Base-by-base conservation (phyloP, 2,888 invertebrate species). In the Geotrupes spiniger region DNA sequence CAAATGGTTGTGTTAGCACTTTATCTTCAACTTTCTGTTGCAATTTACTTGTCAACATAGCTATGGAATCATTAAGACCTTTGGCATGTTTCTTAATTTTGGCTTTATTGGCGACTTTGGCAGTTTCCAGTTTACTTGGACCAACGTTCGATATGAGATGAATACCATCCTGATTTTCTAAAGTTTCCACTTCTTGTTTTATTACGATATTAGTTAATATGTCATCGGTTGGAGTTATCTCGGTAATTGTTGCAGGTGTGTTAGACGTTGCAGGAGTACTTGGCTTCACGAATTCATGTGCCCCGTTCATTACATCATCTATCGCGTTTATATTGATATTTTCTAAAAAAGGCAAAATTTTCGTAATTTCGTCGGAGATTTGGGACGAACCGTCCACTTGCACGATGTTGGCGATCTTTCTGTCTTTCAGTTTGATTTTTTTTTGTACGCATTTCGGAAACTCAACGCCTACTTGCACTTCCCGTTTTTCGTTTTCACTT, bases 51-150 rank as follows among this genome's bases (percentile, higher is more conserved):
- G 79, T 84, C 27, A 86, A 64, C 85, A 85, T 85, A 1, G 84
- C 84, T 54, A 86, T 86, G 60, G 85, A 86, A 69, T 84, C 84
- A 64, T 83, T 84, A 28, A 86, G 73, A 29, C 82, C 80, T 64
- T 82, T 81, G 33, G 74, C 67, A 8, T 76, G 73, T 70, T 78
- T 79, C 28, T 46, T 46, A 9, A 27, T 36, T 46, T 48, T 48
- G 5, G n/a, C 38, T 38, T 51, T 46, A 26, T 44, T 26, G 25
- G n/a, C 26, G 15, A 33, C 10, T 33, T 14, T 31, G 25, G 27
- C 10, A 37, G 12, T 17, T 37, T 25, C 44, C 6, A 21, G 6
- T 21, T 21, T 21, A 4, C 6, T 21, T 6, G 6, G 21, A 21
- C 21, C 3, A 21, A 21, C 21, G 6, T 21, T 21, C 6, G 21